Evolutionary conservation across 2,888 invertebrate species (phyloP), one percentile per base, ranked within the genome.

Genomic region (Siphlonurus alternatus): DNA sequence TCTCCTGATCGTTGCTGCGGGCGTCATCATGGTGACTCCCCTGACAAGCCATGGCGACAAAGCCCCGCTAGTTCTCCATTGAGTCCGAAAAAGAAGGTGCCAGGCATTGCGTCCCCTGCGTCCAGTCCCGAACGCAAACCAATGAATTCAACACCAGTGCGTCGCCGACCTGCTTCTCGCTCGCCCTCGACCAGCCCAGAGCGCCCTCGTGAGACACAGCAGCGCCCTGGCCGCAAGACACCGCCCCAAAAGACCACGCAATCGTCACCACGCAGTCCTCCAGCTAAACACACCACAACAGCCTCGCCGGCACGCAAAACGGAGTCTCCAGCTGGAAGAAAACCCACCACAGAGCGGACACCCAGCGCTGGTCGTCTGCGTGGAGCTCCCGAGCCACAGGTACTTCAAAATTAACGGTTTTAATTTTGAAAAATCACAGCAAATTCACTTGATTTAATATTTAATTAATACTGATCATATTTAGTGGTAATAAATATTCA

Each of bases 101-200:
- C 5, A 5, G 15, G 38, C 15, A 38, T 15, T 5, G 56, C 22
- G 15, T 56, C 56, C 5, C 56, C 56, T 10, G 38, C 15, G 7
- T 38, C 38, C 38, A 38, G 38, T 38, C 38, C 38, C 15, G 38
- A 38, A 15, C 38, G 38, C 38, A 38, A 38, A 15, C 38, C 38
- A 5, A 38, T 38, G 38, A n/a, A n/a, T n/a, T n/a, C n/a, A n/a
- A 56, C 56, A 5, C n/a, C 56, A 20, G 5, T 18, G 56, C n/a
- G 19, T n/a, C 56, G 19, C n/a, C 56, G 22, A 22, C n/a, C n/a
- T n/a, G 56, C 56, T 10, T 22, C 25, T 51, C 64, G 61, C 7
- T 25, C 60, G 15, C 64, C 66, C 24, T 64, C 64, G 2, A 23
- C 62, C 23, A 66, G 66, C 53, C 66, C 66, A 1, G 66, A 66